Conservation (phyloP, 1,140 invertebrate genomes). For the Pseudoatta argentina region DNA sequence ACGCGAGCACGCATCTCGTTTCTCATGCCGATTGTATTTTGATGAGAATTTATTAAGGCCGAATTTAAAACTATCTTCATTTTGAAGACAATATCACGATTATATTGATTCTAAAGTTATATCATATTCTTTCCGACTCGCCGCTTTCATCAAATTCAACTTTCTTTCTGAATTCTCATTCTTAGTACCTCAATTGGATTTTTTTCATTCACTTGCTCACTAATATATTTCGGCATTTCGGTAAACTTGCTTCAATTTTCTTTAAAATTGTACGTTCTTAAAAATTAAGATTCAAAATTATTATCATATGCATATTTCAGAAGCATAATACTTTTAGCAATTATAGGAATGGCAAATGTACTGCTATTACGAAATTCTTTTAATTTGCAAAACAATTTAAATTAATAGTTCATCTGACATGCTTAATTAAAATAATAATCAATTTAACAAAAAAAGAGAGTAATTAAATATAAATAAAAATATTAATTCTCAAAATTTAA, state of each 20-base stretch:
- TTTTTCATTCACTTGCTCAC: slow-evolving; percentile 22
- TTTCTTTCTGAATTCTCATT: slow-evolving; percentile 54
- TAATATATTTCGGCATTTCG: slow-evolving; percentile 1
- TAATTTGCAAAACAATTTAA: neutral
- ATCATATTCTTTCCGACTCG: slow-evolving; percentile 58
- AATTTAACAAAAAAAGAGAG: neutral
- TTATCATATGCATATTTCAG: neutral
- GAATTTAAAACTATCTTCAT: slow-evolving; percentile 51
- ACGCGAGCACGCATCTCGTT: neutral
- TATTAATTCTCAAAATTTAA: neutral
- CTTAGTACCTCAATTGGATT: slow-evolving; percentile 54
- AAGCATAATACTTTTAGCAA: neutral
- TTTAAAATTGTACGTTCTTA: neutral
- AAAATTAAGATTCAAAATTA: neutral
- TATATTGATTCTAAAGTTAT: slow-evolving; percentile 65
- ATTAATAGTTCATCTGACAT: neutral
- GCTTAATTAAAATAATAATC: neutral
- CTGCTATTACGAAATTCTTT: neutral
- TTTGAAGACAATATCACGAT: slow-evolving; percentile 67
- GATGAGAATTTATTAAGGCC: slow-evolving; percentile 71
- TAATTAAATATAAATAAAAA: slow-evolving; percentile 5
- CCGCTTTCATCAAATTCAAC: slow-evolving; percentile 66
- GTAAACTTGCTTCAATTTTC: slow-evolving; percentile 23
- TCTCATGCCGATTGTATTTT: slow-evolving; percentile 59
- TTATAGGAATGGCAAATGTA: neutral